Evolutionary conservation across 2,888 invertebrate species (phyloP).

Genomic region (Brachyptera risi): DNA sequence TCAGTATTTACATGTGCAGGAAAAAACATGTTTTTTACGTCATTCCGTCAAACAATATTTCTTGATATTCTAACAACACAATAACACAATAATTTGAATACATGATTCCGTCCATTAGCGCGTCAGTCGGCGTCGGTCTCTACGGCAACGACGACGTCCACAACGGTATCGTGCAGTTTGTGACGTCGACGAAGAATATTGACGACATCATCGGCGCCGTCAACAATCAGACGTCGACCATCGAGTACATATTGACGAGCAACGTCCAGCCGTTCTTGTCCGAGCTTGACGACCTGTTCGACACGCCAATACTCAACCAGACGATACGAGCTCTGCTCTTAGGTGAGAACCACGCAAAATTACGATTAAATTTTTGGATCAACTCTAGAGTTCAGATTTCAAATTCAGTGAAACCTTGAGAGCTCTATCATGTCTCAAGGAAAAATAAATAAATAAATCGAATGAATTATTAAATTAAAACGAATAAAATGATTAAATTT

Average conservation of each 20-base stretch:
- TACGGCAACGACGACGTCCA: constrained; percentile 95
- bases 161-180: constrained; percentile 79
- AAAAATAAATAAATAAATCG: no score
- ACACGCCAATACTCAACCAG: constrained; percentile 71
- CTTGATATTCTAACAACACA: no score
- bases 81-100: no score
- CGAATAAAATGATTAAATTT: no score
- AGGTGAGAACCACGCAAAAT: constrained; percentile 35
- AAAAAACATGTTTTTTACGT: no score
- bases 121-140: constrained; percentile 82
- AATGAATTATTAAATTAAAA: no score
- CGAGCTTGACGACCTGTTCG: constrained; percentile 70
- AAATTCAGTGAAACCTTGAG: no score
- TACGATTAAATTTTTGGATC: no score
- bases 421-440: no score
- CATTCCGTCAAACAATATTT: no score
- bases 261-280: constrained; percentile 67
- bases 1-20: no score
- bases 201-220: constrained; percentile 75
- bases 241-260: constrained; percentile 68
- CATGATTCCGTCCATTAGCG: constrained; percentile 52
- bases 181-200: constrained; percentile 75
- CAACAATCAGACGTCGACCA: constrained; percentile 74
- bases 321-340: constrained; percentile 69
- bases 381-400: no score